Percentiles rank a stretch among this genome's conserved stretches.
Conservation (phyloP, 2,888 invertebrate genomes). For the Xanthorhoe designata region DNA sequence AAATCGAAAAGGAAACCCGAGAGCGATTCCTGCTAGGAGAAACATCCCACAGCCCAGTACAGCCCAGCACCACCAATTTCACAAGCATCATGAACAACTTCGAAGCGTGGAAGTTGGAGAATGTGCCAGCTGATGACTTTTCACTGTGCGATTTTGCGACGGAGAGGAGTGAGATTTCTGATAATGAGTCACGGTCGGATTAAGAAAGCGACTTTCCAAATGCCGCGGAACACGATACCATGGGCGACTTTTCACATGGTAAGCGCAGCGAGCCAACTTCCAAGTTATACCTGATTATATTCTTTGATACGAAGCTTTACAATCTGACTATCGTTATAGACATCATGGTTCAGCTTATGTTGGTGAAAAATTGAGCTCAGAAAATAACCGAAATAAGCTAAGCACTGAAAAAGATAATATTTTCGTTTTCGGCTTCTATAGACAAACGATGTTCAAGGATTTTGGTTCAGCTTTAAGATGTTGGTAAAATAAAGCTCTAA, state of each 20-base stretch:
- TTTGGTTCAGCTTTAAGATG: too few relatives aligned
- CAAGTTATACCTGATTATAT: too few relatives aligned
- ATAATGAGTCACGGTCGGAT: constrained; percentile 42
- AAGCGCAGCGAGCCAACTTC: not conserved
- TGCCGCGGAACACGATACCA: constrained; percentile 11
- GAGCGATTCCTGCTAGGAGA: constrained; percentile 60
- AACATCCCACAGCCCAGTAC: constrained; percentile 1
- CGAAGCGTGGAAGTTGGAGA: constrained; percentile 51
- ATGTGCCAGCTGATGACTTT: constrained; percentile 38
- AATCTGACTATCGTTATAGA: too few relatives aligned
- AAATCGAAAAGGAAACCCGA: constrained; percentile 73
- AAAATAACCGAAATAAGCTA: too few relatives aligned
- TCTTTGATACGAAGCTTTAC: too few relatives aligned
- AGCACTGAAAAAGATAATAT: too few relatives aligned
- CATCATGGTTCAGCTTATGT: too few relatives aligned
- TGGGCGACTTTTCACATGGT: constrained; percentile 7
- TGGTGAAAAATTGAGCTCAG: too few relatives aligned
- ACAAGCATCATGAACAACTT: constrained; percentile 51
- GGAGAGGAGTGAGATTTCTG: constrained; percentile 37
- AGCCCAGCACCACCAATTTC: constrained; percentile 31
- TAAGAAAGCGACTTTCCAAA: constrained; percentile 43
- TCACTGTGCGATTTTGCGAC: constrained; percentile 37
- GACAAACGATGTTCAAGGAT: too few relatives aligned
- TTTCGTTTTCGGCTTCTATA: too few relatives aligned
- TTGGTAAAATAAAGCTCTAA: too few relatives aligned